Conservation (phyloP, 2,113 vertebrate genomes). For the Fulica atra region DNA sequence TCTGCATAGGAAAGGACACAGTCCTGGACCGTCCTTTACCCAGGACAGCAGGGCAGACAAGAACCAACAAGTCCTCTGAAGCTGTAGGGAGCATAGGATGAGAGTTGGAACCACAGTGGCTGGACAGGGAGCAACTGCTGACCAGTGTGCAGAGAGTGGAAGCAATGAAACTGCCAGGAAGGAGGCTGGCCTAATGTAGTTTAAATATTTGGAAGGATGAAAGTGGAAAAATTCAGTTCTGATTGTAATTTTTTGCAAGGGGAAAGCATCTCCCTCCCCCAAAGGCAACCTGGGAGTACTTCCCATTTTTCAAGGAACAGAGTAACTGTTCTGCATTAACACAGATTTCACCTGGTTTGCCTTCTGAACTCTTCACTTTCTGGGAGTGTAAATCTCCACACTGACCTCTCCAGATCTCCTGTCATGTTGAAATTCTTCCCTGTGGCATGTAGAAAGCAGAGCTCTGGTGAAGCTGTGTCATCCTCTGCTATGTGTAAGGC, state of each 20-base stretch:
- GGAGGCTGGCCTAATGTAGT: not conserved
- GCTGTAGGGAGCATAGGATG: not conserved
- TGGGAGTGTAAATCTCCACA: not conserved
- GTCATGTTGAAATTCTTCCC: not conserved
- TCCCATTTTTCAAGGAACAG: not conserved
- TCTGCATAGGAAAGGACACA: not conserved
- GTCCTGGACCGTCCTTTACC: not conserved
- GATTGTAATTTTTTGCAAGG: no score
- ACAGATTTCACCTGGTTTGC: not conserved
- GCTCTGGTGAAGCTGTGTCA: not conserved
- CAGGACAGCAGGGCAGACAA: not conserved
- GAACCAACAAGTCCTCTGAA: not conserved
- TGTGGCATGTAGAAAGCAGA: not conserved
- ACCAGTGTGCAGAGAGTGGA: not conserved
- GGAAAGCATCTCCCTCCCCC: not conserved
- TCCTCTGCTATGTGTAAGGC: not conserved
- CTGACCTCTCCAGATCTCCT: not conserved
- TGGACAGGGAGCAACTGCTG: not conserved
- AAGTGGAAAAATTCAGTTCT: not conserved
- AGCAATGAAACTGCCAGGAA: not conserved
- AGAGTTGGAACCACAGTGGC: not conserved
- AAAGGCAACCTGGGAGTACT: no score
- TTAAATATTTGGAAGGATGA: not conserved
- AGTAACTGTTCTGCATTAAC: accelerated
- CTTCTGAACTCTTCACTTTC: not conserved